phyloP scores from a whole-genome alignment of 64 coral and sea anemone genomes.

The Actinia equina region DNA sequence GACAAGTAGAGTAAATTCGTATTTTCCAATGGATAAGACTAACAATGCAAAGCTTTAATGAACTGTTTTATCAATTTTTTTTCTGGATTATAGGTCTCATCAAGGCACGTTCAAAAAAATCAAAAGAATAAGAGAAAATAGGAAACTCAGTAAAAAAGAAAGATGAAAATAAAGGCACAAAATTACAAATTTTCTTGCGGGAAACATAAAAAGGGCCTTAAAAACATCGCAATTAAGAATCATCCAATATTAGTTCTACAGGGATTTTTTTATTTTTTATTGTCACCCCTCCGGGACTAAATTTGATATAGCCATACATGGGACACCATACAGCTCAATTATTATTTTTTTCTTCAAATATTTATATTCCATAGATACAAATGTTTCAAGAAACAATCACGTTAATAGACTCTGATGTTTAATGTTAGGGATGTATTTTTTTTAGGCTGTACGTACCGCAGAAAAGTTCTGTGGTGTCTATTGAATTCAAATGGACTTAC shows the following conservation, averaged over 20 bases:
- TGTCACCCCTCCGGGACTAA: not conserved
- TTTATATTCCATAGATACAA: not conserved
- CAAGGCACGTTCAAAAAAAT: not conserved
- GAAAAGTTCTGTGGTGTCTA: not conserved
- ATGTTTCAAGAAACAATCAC: not conserved
- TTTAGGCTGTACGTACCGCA: not conserved
- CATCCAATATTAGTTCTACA: not conserved
- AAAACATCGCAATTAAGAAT: not conserved
- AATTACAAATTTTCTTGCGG: no score
- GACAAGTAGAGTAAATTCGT: not conserved
- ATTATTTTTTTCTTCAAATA: not conserved
- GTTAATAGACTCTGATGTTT: not conserved
- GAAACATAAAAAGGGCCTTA: no score
- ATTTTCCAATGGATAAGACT: not conserved
- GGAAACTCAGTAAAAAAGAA: no score
- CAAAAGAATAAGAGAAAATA: no score
- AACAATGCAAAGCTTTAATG: not conserved
- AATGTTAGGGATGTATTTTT: no score
- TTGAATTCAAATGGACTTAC: no score
- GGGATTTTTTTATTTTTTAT: not conserved
- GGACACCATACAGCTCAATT: not conserved
- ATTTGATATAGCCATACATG: not conserved
- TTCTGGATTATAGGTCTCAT: not conserved
- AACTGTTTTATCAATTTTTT: not conserved
- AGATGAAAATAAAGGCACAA: no score